Evolutionary conservation across 2,797 vertebrate species (phyloP).

Genomic region (Holocentrus rufus): DNA sequence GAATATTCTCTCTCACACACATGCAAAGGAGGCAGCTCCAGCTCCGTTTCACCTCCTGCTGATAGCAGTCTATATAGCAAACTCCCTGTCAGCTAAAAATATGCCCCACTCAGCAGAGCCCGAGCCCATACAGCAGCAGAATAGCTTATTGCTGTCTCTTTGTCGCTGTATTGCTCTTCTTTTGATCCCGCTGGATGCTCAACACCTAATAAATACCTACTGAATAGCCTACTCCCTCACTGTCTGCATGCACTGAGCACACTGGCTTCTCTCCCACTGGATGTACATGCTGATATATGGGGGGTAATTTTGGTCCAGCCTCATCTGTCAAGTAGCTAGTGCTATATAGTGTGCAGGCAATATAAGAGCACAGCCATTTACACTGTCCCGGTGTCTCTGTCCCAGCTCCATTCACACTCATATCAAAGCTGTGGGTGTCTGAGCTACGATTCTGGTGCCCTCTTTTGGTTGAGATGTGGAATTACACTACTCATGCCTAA

Average conservation of each 20-base stretch:
- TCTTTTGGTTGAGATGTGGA: constrained; percentile 38
- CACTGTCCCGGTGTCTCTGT: not conserved
- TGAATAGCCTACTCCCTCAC: constrained; percentile 32
- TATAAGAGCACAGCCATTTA: not conserved
- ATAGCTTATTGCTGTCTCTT: constrained; percentile 46
- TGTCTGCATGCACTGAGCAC: not conserved
- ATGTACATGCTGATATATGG: not conserved
- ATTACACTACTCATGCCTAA: constrained; percentile 28
- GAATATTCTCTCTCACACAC: not conserved
- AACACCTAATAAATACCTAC: constrained; percentile 48
- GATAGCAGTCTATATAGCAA: constrained; percentile 47
- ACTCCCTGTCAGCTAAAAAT: constrained; percentile 70
- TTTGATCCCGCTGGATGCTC: constrained; percentile 30
- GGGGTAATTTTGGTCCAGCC: not conserved
- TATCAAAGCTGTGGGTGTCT: not conserved
- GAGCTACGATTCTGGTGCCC: constrained; percentile 18
- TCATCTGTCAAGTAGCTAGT: not conserved
- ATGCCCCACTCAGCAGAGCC: constrained; percentile 65
- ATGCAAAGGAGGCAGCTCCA: not conserved
- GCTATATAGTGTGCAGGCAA: not conserved
- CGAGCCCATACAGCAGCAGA: constrained; percentile 52
- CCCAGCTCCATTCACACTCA: not conserved
- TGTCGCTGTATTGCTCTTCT: constrained; percentile 32
- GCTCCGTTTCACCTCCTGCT: constrained; percentile 41
- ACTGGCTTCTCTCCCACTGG: constrained; percentile 2